Base-by-base conservation (phyloP, 2,797 vertebrate species). In the Oreochromis grahami region DNA sequence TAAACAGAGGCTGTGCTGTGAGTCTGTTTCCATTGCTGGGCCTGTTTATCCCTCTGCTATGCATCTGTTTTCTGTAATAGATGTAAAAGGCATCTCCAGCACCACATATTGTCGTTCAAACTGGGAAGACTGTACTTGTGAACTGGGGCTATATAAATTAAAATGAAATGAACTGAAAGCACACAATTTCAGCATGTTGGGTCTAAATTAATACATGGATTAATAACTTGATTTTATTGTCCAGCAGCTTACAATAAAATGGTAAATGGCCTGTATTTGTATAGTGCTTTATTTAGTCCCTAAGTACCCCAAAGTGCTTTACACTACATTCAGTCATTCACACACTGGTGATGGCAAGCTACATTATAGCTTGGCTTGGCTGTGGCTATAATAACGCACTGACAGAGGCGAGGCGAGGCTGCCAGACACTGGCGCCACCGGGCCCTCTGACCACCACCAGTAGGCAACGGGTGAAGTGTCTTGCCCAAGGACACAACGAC, bases 361-460 rank as follows among this genome's bases (percentile, higher is more conserved):
- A 32, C 32, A 32, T 32, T 32, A 7, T 32, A 32, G 32, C 32
- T 7, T 26, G 24, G 24, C 24, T 26, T 26, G 1, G 50, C 50
- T 51, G 50, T 51, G 50, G 19, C 19, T 51, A 51, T 51, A 51
- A 51, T 51, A 51, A 51, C 2, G 2, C 51, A 24, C 51, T 52
- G 10, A 52, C 51, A 52, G 51, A 21, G 10, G 51, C 10, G 1
- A 26, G 1, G 51, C 21, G 24, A 26, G 24, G 24, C 24, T 53
- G 21, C 21, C 0, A 6, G 51, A 53, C 6, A 53, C 51, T 52
- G 51, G 10, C 3, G 3, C 10, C 4, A 52, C 51, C 11, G 4
- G 51, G 51, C 2, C 21, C 51, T 24, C 11, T 53, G 51, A 53
- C 21, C 51, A 24, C 0, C 21, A 24, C 51, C 21, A 53, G 21